Evolutionary conservation across 2,888 invertebrate species (phyloP).

Genomic region (Amitus sp.): DNA sequence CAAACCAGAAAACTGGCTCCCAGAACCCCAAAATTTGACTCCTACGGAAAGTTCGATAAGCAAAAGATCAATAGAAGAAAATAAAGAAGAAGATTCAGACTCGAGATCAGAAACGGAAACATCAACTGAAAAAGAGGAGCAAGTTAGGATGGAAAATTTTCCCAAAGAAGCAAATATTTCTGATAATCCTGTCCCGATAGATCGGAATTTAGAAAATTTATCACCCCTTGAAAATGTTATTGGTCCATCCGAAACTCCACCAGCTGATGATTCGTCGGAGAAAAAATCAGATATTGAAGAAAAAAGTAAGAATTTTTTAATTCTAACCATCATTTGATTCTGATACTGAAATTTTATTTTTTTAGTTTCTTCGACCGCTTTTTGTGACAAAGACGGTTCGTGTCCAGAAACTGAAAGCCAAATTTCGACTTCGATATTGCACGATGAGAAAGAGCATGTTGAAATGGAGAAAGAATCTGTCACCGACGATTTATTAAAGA

Average conservation of each 20-base stretch:
- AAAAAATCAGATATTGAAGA: no score
- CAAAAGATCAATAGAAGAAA: slow-evolving; percentile 21
- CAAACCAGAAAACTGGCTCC: slow-evolving; percentile 14
- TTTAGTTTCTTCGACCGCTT: background rate
- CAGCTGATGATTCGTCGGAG: no score
- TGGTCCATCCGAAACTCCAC: no score
- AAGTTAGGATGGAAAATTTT: background rate
- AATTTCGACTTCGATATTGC: background rate
- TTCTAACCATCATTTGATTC: background rate
- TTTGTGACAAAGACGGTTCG: background rate
- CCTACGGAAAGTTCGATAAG: background rate
- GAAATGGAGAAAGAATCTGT: slow-evolving; percentile 29
- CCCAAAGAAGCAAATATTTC: background rate
- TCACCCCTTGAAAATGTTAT: no score
- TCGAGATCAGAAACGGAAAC: slow-evolving; percentile 10
- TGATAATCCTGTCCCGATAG: background rate
- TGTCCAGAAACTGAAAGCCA: background rate
- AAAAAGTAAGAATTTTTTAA: no score
- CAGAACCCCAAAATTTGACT: slow-evolving; percentile 11
- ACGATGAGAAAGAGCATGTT: background rate
- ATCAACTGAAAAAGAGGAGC: background rate
- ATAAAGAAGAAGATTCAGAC: slow-evolving; percentile 6
- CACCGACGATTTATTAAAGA: slow-evolving; percentile 40
- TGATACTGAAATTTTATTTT: background rate
- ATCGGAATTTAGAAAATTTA: no score